These are phyloP conservation scores for Neopipo cinnamomea DNA, from an alignment of 2,113 vertebrate genomes.

Conservation along the genomic window DNA sequence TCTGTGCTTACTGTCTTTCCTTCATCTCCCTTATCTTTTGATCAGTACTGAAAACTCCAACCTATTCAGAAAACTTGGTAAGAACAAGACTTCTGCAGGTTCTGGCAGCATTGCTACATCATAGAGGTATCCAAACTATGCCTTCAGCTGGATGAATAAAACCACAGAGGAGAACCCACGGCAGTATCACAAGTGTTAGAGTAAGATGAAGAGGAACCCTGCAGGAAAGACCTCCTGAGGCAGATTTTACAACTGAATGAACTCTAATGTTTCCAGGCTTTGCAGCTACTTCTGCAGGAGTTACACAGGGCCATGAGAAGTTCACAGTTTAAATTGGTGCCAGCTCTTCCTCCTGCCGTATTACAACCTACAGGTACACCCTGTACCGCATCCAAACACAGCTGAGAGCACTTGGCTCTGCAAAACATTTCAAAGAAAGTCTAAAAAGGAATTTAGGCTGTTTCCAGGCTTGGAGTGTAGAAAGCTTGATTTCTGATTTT, in stretches of 20 bases:
- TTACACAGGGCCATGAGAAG: not conserved
- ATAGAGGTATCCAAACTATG: not conserved
- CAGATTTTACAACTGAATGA: not conserved
- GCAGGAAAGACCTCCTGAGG: not conserved
- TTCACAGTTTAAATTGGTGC: not conserved
- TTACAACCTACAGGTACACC: not conserved
- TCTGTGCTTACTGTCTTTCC: not conserved
- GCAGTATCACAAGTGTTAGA: not conserved
- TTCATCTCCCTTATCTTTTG: not conserved
- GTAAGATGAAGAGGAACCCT: fast-evolving
- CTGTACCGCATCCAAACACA: not conserved
- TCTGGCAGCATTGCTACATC: not conserved
- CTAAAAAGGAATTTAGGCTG: not conserved
- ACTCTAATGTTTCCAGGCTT: not conserved
- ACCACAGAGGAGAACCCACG: not conserved
- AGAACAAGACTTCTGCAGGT: not conserved
- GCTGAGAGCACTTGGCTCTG: not conserved
- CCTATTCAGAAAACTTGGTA: not conserved
- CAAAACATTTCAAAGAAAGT: not conserved
- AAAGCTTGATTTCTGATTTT: not conserved
- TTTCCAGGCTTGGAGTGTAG: not conserved
- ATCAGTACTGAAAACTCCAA: not conserved
- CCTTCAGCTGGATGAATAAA: not conserved
- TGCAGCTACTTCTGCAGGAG: not conserved
- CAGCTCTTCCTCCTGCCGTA: not conserved